A percentile compares a stretch with the other conserved stretches of the same genome.
phyloP scores from a whole-genome alignment of 2,797 vertebrate species.

The Columba guinea region DNA sequence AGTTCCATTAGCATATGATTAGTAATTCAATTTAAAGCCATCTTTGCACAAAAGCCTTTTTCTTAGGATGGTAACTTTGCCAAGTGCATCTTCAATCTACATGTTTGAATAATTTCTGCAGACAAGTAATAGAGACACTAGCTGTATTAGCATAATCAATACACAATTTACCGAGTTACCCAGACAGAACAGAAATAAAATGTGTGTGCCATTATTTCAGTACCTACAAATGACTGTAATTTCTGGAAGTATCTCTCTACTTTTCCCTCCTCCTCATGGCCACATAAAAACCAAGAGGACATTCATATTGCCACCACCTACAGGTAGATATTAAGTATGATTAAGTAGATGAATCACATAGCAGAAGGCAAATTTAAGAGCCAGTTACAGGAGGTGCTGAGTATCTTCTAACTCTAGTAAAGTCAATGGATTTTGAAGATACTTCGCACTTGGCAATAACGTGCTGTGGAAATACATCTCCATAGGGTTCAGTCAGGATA shows the following conservation, averaged over 20 bases:
- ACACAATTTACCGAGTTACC: conserved; percentile 79
- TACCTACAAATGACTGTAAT: conserved; percentile 72
- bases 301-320: conserved; percentile 25
- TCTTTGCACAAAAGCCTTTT: conserved; percentile 49
- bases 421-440: conserved; percentile 32
- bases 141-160: conserved; percentile 81
- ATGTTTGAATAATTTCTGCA: conserved; percentile 75
- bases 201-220: conserved; percentile 63
- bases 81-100: conserved; percentile 73
- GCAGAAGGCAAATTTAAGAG: conserved; percentile 52
- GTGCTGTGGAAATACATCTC: conserved; percentile 16
- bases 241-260: conserved; percentile 60
- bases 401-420: conserved; percentile 22
- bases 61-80: conserved; percentile 56
- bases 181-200: conserved; percentile 76
- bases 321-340: conserved; percentile 51
- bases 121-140: conserved; percentile 77
- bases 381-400: background rate
- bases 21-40: conserved; percentile 60
- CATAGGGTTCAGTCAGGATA: background rate
- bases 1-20: conserved; percentile 50
- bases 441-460: background rate
- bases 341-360: conserved; percentile 40
- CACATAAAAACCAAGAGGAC: conserved; percentile 44
- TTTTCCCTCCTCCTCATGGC: background rate